Evolutionary conservation across 2,797 vertebrate species (phyloP).

Genomic region (Pseudopleuronectes americanus): DNA sequence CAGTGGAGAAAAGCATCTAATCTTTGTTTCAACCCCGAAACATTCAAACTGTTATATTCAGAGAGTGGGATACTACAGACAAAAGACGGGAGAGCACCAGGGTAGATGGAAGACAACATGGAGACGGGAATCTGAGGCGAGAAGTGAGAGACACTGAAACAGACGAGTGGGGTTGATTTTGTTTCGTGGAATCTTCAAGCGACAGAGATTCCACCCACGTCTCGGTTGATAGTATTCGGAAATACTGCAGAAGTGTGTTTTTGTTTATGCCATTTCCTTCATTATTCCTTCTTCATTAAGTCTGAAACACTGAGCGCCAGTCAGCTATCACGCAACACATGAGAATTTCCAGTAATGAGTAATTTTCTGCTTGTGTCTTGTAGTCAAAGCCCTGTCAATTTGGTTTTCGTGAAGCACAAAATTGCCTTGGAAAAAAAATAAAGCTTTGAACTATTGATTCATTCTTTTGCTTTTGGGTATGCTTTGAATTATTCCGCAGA

Average conservation of each 20-base stretch:
- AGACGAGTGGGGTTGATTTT: slow-evolving; percentile 32
- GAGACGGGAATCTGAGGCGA: neutral
- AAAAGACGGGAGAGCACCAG: neutral
- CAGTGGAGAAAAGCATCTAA: neutral
- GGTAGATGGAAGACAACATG: neutral
- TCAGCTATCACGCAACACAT: slow-evolving; percentile 49
- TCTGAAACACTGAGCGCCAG: slow-evolving; percentile 41
- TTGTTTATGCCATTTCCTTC: slow-evolving; percentile 49
- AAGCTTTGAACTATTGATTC: slow-evolving; percentile 76
- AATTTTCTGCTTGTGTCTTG: slow-evolving; percentile 61
- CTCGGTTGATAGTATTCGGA: slow-evolving; percentile 14
- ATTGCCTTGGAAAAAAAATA: slow-evolving; percentile 68
- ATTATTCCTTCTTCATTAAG: slow-evolving; percentile 50
- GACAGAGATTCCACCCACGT: slow-evolving; percentile 34
- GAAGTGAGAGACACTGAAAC: neutral
- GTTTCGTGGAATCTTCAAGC: slow-evolving; percentile 16
- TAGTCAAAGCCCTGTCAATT: slow-evolving; percentile 62
- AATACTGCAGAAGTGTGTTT: slow-evolving; percentile 24
- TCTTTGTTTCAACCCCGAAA: neutral
- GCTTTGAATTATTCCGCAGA: slow-evolving; percentile 69
- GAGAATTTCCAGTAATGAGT: slow-evolving; percentile 56
- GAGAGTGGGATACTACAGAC: neutral
- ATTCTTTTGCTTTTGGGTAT: slow-evolving; percentile 61
- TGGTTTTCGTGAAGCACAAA: slow-evolving; percentile 60
- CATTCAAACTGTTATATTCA: slow-evolving; percentile 1